Evolutionary conservation across 2,797 vertebrate genomes (phyloP), one percentile per base, ranked within the genome.

Genomic region (Tragopan temminckii): DNA sequence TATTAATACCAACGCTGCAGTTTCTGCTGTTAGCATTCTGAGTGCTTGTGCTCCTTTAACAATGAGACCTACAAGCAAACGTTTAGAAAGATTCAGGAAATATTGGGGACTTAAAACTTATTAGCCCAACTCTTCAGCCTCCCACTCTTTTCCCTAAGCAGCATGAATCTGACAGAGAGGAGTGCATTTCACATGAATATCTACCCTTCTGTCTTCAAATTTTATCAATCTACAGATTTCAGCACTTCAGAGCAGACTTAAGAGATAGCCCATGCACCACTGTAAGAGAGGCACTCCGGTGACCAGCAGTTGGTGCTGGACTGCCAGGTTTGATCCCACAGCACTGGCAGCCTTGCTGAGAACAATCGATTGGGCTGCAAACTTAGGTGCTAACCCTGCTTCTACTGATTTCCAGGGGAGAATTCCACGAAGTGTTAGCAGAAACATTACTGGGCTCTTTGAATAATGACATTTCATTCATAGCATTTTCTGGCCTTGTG

Each of bases 161-260:
- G 23, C 35, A 36, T 5, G 29, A 88, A 91, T 38, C 62, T 90
- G 81, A 68, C 45, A 87, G 62, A 87, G 15, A 3, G 33, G 46
- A 40, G 31, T 42, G 57, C 68, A 87, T 79, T 53, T 38, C 33
- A 23, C n/a, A 38, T 18, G 25, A 55, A 24, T 42, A 33, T 55
- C 62, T 83, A 76, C 76, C 62, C 79, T 61, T 62, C 57, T 48
- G 40, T 35, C 78, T 90, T 87, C 86, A 77, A 33, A 82, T 62
- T 70, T 40, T 66, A 95, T 77, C 77, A 81, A 95, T 85, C 69
- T 69, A 25, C 25, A 45, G 55, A 89, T 81, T 72, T 69, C 77
- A 67, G 33, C 29, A 81, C 52, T 48, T 55, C 66, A 67, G 76
- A 86, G 82, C 33, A 93, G 58, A 71, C 64, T 17, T 13, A 78